A percentile compares a stretch with the other conserved stretches of the same genome.
Conservation (phyloP, 2,888 invertebrate species). For the Cephus pulcher region DNA sequence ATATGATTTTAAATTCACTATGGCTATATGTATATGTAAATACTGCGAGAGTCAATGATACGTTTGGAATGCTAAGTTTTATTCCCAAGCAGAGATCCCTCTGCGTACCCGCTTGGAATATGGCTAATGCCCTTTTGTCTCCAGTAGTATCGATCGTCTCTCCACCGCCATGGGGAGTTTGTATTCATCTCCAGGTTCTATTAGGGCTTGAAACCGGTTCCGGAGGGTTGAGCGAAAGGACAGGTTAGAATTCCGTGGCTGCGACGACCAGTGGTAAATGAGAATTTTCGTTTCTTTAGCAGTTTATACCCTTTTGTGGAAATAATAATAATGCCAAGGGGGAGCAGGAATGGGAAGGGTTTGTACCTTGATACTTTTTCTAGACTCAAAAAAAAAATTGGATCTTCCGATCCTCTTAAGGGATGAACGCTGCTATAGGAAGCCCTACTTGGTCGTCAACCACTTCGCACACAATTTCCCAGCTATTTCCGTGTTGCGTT, state of each 20-base stretch:
- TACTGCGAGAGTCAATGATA: background rate
- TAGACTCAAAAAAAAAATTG: background rate
- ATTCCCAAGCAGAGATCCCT: background rate
- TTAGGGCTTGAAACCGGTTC: background rate
- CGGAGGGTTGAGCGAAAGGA: background rate
- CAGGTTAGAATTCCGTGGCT: background rate
- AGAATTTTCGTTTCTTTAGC: background rate
- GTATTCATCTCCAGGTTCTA: background rate
- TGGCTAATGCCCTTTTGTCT: background rate
- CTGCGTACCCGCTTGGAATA: background rate
- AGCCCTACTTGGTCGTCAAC: background rate
- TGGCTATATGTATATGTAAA: too few species aligned
- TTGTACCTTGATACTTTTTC: background rate
- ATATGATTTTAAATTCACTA: too few species aligned
- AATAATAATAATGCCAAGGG: background rate
- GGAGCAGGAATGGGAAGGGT: background rate
- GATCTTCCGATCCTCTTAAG: background rate
- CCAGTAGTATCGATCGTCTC: background rate
- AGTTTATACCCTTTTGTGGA: background rate
- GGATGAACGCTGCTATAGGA: background rate
- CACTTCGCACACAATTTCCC: background rate
- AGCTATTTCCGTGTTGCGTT: background rate
- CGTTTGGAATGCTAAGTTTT: background rate
- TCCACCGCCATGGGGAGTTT: background rate
- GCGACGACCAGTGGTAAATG: background rate